These are phyloP conservation scores for Anarrhichthys ocellatus DNA, from an alignment of 2,113 vertebrate genomes.

Conservation along the genomic window DNA sequence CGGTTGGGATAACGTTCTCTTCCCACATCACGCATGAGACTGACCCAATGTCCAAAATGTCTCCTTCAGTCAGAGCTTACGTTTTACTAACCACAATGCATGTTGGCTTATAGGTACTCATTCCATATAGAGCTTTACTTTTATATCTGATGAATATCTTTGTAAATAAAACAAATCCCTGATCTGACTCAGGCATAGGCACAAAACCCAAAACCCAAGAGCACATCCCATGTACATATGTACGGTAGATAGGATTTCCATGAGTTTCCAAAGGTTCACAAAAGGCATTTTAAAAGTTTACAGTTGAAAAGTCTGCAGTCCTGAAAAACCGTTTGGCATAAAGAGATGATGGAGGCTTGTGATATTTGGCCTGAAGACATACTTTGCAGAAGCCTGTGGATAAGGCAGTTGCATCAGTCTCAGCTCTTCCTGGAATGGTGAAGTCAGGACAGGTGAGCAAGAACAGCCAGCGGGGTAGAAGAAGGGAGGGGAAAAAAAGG, in stretches of 20 bases:
- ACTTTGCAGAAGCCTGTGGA: conserved; percentile 48
- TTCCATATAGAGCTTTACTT: neutral
- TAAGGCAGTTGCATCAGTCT: conserved; percentile 62
- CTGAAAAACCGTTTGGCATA: conserved; percentile 32
- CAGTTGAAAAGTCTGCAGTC: conserved; percentile 36
- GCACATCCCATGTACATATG: neutral
- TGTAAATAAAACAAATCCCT: neutral
- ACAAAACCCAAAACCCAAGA: neutral
- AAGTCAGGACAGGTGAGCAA: conserved; percentile 40
- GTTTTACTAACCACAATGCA: neutral
- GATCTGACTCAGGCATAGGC: neutral
- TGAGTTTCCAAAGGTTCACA: conserved; percentile 40
- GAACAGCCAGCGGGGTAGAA: conserved; percentile 27
- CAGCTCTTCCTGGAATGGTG: conserved; percentile 36
- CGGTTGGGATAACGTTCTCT: conserved; percentile 14
- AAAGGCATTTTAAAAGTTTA: conserved; percentile 45
- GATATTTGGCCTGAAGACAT: conserved; percentile 62
- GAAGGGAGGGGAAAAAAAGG: neutral
- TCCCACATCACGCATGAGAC: conserved; percentile 4
- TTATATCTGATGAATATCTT: neutral
- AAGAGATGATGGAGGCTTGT: conserved; percentile 52
- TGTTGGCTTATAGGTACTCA: neutral
- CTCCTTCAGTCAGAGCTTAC: neutral
- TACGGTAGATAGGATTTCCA: conserved; percentile 12
- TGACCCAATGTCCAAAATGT: neutral